Evolutionary conservation across 1,140 invertebrate species (phyloP).

Genomic region (Drosophila kepulauana): DNA sequence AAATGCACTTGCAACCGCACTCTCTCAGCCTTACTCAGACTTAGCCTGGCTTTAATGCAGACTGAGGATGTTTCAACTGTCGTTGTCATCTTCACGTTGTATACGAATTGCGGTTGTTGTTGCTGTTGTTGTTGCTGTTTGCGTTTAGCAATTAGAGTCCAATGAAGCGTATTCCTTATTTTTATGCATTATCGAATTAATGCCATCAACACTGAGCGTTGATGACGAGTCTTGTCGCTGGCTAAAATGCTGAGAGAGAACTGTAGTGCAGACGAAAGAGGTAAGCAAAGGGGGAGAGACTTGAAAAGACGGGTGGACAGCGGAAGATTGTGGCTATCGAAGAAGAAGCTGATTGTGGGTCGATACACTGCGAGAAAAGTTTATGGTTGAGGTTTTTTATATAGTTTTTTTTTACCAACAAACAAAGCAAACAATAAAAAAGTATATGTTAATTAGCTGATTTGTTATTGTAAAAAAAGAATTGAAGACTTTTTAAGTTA

Average conservation of each 20-base stretch:
- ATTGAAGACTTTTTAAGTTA: too few species aligned
- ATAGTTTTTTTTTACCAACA: too few species aligned
- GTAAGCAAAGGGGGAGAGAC: neutral
- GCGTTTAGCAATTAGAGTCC: slow-evolving; percentile 80
- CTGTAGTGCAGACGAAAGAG: neutral
- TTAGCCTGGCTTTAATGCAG: neutral
- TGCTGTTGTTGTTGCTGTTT: slow-evolving; percentile 43
- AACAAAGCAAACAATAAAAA: too few species aligned
- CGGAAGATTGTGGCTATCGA: neutral
- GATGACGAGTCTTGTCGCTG: slow-evolving; percentile 37
- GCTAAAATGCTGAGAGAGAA: slow-evolving; percentile 21
- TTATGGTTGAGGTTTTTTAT: too few species aligned
- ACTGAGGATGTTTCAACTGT: slow-evolving; percentile 36
- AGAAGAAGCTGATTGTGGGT: slow-evolving; percentile 15
- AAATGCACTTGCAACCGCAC: slow-evolving; percentile 42
- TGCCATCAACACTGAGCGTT: slow-evolving; percentile 59
- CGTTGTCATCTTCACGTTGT: slow-evolving; percentile 46
- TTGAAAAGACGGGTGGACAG: neutral
- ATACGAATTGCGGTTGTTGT: slow-evolving; percentile 26
- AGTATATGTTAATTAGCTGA: too few species aligned
- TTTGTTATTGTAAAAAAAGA: too few species aligned
- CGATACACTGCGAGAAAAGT: neutral
- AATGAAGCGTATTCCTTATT: slow-evolving; percentile 82
- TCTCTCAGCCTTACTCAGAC: slow-evolving; percentile 11
- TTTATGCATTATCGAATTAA: slow-evolving; percentile 82